Percentiles rank a stretch among this genome's conserved stretches.
Conservation (phyloP, 2,797 vertebrate genomes). For the Picus viridis region DNA sequence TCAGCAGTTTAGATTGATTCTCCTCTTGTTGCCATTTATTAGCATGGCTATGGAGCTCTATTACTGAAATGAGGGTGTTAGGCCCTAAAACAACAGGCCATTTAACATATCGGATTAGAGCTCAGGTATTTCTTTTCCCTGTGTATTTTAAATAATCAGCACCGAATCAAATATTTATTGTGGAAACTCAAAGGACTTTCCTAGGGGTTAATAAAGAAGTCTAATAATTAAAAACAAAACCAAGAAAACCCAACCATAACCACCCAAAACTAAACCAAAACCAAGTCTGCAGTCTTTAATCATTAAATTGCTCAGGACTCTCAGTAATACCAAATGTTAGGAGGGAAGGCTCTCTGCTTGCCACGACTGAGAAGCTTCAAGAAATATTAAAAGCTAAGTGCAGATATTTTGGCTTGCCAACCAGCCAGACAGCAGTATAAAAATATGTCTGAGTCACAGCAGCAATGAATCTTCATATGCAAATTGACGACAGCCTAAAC, state of each 20-base stretch:
- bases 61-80: not conserved
- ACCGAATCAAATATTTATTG: not conserved
- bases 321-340: not conserved
- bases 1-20: not conserved
- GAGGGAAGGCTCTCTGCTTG: not conserved
- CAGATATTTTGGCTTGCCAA: not conserved
- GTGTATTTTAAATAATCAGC: conserved; percentile 14
- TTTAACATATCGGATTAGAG: not conserved
- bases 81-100: not conserved
- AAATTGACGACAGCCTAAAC: not conserved
- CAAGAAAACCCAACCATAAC: no score
- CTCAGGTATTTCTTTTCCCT: not conserved
- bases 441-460: not conserved
- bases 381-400: not conserved
- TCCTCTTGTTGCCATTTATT: not conserved
- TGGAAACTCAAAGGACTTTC: not conserved
- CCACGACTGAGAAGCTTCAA: not conserved
- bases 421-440: not conserved
- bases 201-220: not conserved
- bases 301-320: not conserved
- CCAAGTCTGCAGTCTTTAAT: not conserved
- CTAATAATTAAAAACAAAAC: not conserved
- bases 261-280: no score
- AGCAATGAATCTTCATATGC: not conserved
- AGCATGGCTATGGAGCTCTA: not conserved